These are phyloP conservation scores for Sebastes melanostomus DNA, from an alignment of 2,797 vertebrate species.

Conservation along the genomic window DNA sequence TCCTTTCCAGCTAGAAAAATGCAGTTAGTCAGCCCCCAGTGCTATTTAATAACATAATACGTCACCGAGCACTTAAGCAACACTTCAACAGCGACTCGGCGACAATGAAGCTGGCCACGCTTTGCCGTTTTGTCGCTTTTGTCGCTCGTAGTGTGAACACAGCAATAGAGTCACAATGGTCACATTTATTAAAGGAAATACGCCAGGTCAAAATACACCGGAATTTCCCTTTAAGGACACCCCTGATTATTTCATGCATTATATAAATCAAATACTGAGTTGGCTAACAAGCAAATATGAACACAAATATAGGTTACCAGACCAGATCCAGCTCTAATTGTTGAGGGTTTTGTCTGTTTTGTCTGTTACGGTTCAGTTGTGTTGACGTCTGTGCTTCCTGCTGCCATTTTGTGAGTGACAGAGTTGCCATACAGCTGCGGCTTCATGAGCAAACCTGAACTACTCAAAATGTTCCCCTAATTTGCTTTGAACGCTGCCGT, in stretches of 20 bases:
- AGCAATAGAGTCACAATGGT: neutral
- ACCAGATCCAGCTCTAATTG: neutral
- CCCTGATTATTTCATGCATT: neutral
- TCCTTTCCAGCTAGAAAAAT: no score
- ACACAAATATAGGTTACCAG: neutral
- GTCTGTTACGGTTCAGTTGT: neutral
- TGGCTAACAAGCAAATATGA: neutral
- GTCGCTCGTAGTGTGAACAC: no score
- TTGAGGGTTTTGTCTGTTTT: no score
- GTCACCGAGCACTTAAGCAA: no score
- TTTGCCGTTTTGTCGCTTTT: no score
- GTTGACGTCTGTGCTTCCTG: slow-evolving; percentile 1
- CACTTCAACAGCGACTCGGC: no score
- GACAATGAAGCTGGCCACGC: no score
- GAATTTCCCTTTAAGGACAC: neutral
- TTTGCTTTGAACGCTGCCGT: neutral
- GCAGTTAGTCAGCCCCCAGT: no score
- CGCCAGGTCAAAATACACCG: neutral
- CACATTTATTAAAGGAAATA: neutral
- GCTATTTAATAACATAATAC: no score
- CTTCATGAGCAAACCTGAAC: neutral
- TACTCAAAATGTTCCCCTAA: neutral
- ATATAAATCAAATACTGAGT: neutral
- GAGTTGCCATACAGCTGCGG: neutral
- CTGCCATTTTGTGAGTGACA: slow-evolving; percentile 31